Percentiles rank a stretch among this genome's conserved stretches.
Conservation (phyloP, 2,888 invertebrate species). For the Poecilobothrus nobilitatus region DNA sequence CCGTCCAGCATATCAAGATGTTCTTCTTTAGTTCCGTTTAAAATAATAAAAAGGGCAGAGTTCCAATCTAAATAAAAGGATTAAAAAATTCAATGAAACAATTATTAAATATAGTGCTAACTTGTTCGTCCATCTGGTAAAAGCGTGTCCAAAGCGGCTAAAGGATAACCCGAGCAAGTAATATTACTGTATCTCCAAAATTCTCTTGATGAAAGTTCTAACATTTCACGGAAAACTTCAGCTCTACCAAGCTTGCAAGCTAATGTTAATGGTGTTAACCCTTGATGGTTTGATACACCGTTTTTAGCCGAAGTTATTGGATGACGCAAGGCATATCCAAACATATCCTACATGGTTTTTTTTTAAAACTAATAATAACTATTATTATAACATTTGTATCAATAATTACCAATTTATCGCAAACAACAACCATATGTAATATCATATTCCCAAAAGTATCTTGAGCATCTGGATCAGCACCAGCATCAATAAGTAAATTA, state of each 20-base stretch:
- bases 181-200: slow-evolving; percentile 99
- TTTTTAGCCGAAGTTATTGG: slow-evolving; percentile 88
- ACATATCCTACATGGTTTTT: slow-evolving; percentile 75
- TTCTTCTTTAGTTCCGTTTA: slow-evolving; percentile 94
- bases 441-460: slow-evolving; percentile 98
- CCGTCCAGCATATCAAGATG: slow-evolving; percentile 98
- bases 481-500: slow-evolving; percentile 83
- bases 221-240: slow-evolving; percentile 95
- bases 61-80: slow-evolving; percentile 73
- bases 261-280: slow-evolving; percentile 89
- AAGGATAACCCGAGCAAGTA: slow-evolving; percentile 94
- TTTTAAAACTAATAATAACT: background rate
- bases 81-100: slow-evolving; percentile 27
- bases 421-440: slow-evolving; percentile 98
- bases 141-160: slow-evolving; percentile 92
- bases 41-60: slow-evolving; percentile 93
- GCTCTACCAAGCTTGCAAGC: slow-evolving; percentile 94
- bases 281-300: slow-evolving; percentile 78
- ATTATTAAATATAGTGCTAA: slow-evolving; percentile 48
- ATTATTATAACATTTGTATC: background rate
- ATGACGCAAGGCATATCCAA: slow-evolving; percentile 92
- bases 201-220: slow-evolving; percentile 91
- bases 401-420: slow-evolving; percentile 75
- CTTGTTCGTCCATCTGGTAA: slow-evolving; percentile 91
- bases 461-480: slow-evolving; percentile 91